A percentile compares a stretch with the other conserved stretches of the same genome.
Conservation (phyloP, 2,113 vertebrate species). For the Heloderma charlesbogerti region DNA sequence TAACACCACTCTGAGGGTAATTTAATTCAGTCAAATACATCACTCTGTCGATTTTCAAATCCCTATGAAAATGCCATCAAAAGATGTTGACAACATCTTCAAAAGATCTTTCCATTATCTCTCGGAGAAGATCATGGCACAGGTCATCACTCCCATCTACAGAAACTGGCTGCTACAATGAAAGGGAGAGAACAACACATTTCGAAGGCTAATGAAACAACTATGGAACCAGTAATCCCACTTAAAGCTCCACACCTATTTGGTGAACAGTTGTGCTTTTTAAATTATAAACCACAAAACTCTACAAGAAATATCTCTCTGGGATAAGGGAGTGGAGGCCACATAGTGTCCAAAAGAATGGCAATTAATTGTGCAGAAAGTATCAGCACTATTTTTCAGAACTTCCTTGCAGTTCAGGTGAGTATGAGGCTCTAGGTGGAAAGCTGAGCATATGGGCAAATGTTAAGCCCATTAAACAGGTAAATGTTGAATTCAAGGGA, state of each 20-base stretch:
- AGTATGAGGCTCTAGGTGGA: neutral
- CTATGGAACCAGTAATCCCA: constrained; percentile 28
- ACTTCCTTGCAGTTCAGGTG: neutral
- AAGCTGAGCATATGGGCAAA: neutral
- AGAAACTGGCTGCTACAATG: constrained; percentile 25
- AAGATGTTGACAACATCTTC: constrained; percentile 45
- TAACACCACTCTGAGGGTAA: neutral
- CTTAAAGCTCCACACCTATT: constrained; percentile 1
- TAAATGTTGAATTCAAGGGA: neutral
- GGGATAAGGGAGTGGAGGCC: neutral
- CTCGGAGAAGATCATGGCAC: neutral
- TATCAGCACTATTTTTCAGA: neutral
- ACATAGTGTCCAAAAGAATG: constrained; percentile 21
- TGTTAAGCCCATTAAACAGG: no score
- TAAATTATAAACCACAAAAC: constrained; percentile 14
- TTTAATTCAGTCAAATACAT: constrained; percentile 50
- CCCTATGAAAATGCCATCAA: constrained; percentile 51
- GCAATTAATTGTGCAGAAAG: neutral
- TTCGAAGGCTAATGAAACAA: constrained; percentile 43
- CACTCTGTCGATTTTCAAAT: constrained; percentile 48
- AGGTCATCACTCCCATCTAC: constrained; percentile 28
- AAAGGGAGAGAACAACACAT: constrained; percentile 28
- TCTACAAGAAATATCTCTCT: constrained; percentile 16
- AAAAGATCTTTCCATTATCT: constrained; percentile 44
- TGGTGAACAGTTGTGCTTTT: neutral